These are phyloP conservation scores for Cacajao melanocephalus DNA, from an alignment of 2,797 vertebrate genomes.

Conservation along the genomic window DNA sequence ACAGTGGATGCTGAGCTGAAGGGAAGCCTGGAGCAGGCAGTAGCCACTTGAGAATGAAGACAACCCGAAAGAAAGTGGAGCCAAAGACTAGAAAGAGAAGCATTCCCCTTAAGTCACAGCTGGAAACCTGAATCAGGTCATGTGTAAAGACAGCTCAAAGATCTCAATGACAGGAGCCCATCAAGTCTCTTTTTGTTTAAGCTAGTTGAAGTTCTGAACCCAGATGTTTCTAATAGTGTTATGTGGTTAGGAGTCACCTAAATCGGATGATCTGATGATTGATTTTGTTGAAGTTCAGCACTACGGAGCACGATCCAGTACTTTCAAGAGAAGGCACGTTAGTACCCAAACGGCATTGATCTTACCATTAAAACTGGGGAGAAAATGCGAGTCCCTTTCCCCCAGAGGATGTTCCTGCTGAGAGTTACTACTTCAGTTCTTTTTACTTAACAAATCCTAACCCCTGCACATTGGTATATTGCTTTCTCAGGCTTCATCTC, in stretches of 20 bases:
- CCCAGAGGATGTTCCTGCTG: background rate
- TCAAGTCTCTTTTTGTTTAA: background rate
- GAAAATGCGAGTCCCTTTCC: background rate
- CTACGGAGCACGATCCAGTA: background rate
- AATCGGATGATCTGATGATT: background rate
- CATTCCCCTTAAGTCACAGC: rapidly evolving
- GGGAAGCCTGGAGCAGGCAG: background rate
- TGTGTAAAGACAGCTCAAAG: background rate
- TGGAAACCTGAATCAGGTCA: background rate
- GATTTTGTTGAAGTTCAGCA: background rate
- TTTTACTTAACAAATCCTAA: background rate
- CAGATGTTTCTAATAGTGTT: background rate
- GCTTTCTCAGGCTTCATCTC: background rate
- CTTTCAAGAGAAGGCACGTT: background rate
- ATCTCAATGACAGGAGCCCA: background rate
- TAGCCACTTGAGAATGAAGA: background rate
- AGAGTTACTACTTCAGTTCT: background rate
- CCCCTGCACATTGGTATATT: background rate
- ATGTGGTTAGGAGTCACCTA: background rate
- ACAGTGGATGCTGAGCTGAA: background rate
- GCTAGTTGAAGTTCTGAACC: background rate
- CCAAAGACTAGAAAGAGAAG: background rate
- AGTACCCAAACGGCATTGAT: background rate
- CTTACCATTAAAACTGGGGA: background rate
- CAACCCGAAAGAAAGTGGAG: background rate